Percentiles rank a stretch among this genome's conserved stretches.
These are phyloP conservation scores for Centrocercus urophasianus DNA, from an alignment of 2,113 vertebrate genomes.

Conservation along the genomic window DNA sequence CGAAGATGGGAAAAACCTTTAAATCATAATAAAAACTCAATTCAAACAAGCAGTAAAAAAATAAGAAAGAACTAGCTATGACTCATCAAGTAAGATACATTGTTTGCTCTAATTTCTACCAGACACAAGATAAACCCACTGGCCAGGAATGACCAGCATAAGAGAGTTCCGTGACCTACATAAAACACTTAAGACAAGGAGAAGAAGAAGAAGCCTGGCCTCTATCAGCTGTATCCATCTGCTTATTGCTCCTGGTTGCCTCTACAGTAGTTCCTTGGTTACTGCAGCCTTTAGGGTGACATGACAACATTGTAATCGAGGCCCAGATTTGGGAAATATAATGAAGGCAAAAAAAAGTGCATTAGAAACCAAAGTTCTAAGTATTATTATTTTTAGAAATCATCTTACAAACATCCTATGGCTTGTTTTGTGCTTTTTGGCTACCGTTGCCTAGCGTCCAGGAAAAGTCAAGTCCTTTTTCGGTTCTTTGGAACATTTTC, in stretches of 20 bases:
- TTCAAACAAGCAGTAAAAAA: conserved; percentile 18
- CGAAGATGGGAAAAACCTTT: conserved; percentile 39
- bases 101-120: conserved; percentile 11
- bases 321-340: not conserved
- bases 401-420: conserved; percentile 48
- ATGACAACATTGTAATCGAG: not conserved
- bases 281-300: not conserved
- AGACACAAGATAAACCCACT: not conserved
- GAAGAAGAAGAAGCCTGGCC: not conserved
- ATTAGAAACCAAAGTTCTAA: not conserved
- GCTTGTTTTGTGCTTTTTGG: conserved; percentile 78
- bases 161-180: not conserved
- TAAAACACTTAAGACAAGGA: not conserved
- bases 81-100: not conserved
- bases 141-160: not conserved
- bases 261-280: not conserved
- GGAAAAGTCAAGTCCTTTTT: conserved; percentile 73
- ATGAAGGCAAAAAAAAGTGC: not conserved
- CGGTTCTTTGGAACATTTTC: conserved; percentile 73
- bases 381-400: conserved; percentile 62
- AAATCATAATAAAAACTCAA: not conserved
- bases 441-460: conserved; percentile 62
- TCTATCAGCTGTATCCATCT: not conserved
- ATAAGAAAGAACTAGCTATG: conserved; percentile 24
- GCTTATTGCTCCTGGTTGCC: not conserved